Percentiles rank a stretch among this genome's conserved stretches.
phyloP scores from a whole-genome alignment of 2,113 vertebrate genomes.

The Alaudala cheleensis region DNA sequence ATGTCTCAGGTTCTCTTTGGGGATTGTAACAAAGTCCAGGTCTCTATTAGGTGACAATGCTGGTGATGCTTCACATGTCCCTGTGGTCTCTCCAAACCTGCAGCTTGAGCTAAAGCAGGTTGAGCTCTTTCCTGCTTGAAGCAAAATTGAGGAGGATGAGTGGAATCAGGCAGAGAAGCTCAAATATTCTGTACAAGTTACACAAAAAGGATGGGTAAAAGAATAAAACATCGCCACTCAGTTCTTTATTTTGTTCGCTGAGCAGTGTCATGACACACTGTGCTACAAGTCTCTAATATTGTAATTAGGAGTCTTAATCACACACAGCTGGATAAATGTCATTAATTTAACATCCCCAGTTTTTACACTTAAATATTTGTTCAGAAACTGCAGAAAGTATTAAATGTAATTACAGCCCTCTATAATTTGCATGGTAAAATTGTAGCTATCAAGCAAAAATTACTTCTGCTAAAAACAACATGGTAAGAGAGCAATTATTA shows the following conservation, averaged over 20 bases:
- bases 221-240: neutral
- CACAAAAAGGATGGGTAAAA: neutral
- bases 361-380: slow-evolving; percentile 44
- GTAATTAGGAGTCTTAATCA: slow-evolving; percentile 19
- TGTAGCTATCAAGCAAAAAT: slow-evolving; percentile 43
- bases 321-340: neutral
- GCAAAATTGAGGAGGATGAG: neutral
- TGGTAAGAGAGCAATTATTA: slow-evolving; percentile 34
- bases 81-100: neutral
- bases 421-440: slow-evolving; percentile 7
- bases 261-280: neutral
- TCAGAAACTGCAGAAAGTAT: slow-evolving; percentile 41
- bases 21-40: neutral
- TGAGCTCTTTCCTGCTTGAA: neutral
- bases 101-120: neutral
- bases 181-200: neutral
- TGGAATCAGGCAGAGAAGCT: neutral
- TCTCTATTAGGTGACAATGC: neutral
- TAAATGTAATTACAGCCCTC: neutral
- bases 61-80: neutral
- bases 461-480: slow-evolving; percentile 40
- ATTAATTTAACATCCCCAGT: neutral
- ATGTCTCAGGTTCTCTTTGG: neutral
- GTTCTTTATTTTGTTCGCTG: too few species aligned
- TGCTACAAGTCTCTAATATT: neutral